phyloP scores from a whole-genome alignment of 2,888 invertebrate species.

The Terebella lapidaria region DNA sequence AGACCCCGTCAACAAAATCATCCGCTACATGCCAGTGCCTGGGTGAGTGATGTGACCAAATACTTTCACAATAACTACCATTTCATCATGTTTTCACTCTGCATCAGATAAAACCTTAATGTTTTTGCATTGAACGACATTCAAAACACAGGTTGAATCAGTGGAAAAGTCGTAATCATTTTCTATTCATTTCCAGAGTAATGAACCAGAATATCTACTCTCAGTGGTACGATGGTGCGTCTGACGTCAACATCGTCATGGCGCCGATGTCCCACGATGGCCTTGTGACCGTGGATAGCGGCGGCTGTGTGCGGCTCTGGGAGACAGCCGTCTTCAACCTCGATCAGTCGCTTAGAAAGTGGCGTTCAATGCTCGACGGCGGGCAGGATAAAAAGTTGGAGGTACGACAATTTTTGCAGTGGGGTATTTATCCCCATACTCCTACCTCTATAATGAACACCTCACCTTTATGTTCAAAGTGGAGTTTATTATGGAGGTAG shows the following conservation, averaged over 20 bases:
- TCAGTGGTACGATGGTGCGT: slow-evolving; percentile 55
- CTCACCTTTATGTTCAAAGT: too few species aligned
- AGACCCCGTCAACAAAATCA: slow-evolving; percentile 55
- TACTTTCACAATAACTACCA: too few species aligned
- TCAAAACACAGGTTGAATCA: too few species aligned
- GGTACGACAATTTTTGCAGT: too few species aligned
- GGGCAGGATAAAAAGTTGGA: slow-evolving; percentile 43
- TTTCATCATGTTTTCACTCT: too few species aligned
- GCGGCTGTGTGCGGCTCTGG: slow-evolving; percentile 60
- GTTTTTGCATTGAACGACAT: too few species aligned
- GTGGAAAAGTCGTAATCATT: too few species aligned
- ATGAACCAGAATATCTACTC: slow-evolving; percentile 49
- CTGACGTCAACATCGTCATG: slow-evolving; percentile 54
- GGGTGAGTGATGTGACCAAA: too few species aligned
- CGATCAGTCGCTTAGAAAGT: slow-evolving; percentile 55
- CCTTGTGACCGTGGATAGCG: slow-evolving; percentile 59
- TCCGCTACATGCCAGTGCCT: slow-evolving; percentile 60
- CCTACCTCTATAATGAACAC: too few species aligned
- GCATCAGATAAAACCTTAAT: too few species aligned
- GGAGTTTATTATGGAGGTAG: too few species aligned
- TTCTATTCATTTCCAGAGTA: slow-evolving; percentile 14
- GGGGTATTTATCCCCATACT: too few species aligned
- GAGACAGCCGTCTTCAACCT: slow-evolving; percentile 56
- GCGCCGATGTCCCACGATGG: slow-evolving; percentile 55
- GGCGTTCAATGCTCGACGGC: slow-evolving; percentile 55